Conservation (phyloP, 2,888 invertebrate genomes). For the Thereva nobilitata region DNA sequence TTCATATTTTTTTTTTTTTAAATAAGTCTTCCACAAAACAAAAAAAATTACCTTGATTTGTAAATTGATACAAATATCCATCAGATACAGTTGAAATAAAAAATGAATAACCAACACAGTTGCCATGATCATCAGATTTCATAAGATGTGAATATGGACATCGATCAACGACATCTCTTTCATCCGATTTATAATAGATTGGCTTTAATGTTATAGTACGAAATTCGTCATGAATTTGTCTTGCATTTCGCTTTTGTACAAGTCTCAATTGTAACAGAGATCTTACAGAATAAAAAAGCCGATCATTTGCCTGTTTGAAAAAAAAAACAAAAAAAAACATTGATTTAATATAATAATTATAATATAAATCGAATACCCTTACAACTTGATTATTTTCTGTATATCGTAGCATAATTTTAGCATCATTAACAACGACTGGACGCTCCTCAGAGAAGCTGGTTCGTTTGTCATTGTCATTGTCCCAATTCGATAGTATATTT, state of each 20-base stretch:
- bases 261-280: conserved; percentile 34
- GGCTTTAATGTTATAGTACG: conserved; percentile 56
- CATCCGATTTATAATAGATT: conserved; percentile 50
- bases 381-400: conserved; percentile 16
- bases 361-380: conserved; percentile 12
- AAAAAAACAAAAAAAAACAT: too few species aligned
- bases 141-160: conserved; percentile 46
- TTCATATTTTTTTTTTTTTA: neutral
- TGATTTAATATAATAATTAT: neutral
- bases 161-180: conserved; percentile 46
- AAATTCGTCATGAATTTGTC: conserved; percentile 49
- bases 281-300: conserved; percentile 33
- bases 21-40: neutral
- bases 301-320: conserved; percentile 33
- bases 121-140: conserved; percentile 62
- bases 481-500: conserved; percentile 37
- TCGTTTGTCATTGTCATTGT: neutral
- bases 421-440: conserved; percentile 39
- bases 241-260: neutral
- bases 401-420: conserved; percentile 35
- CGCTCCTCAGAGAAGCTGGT: conserved; percentile 37
- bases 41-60: conserved; percentile 56
- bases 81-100: conserved; percentile 69
- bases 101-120: conserved; percentile 66
- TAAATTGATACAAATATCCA: conserved; percentile 74